Base-by-base conservation (phyloP, 2,113 vertebrate genomes). In the Tamias sibiricus region DNA sequence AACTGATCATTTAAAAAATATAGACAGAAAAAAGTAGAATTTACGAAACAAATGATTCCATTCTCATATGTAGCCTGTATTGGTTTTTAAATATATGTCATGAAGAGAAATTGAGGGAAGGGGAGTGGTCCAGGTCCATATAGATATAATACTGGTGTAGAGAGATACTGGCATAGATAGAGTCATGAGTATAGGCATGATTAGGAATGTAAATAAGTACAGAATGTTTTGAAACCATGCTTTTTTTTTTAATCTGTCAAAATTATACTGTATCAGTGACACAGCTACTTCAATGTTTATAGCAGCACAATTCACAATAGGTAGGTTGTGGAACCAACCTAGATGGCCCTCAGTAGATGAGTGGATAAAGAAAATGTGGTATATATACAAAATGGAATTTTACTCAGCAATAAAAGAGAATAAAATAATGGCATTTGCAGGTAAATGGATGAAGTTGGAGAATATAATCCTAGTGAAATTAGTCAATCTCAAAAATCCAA, bases 1-100 rank as follows among this genome's bases (percentile, higher is more conserved):
- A 85, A n/a, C 49, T 40, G 10, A 59, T n/a, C 30, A 72, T 52
- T 59, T 84, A 32, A 92, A 92, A 93, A 88, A 80, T 69, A 69
- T 0, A 49, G 28, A 90, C 35, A 83, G 30, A 74, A 84, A 71
- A 72, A 74, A 20, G 26, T 12, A 74, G 5, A 62, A 71, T 54
- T 94, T 79, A 68, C 57, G 57, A 19, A 86, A 74, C 1, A 37
- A 86, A 69, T 69, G 8, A 84, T 35, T 42, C 7, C 40, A 76
- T 40, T 95, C 30, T 88, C 35, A 89, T 11, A 81, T 47, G 16
- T 74, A 79, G 22, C 6, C 30, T 40, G 16, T 10, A 69, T 84
- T 76, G 42, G 72, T 17, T 76, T 68, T 74, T 79, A 76, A 87
- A 40, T 66, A 80, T 14, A 57, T 22, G 19, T 30, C 14, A n/a